Percentiles rank a stretch among this genome's conserved stretches.
Conservation (phyloP, 2,797 vertebrate genomes). For the Rhinatrema bivittatum region DNA sequence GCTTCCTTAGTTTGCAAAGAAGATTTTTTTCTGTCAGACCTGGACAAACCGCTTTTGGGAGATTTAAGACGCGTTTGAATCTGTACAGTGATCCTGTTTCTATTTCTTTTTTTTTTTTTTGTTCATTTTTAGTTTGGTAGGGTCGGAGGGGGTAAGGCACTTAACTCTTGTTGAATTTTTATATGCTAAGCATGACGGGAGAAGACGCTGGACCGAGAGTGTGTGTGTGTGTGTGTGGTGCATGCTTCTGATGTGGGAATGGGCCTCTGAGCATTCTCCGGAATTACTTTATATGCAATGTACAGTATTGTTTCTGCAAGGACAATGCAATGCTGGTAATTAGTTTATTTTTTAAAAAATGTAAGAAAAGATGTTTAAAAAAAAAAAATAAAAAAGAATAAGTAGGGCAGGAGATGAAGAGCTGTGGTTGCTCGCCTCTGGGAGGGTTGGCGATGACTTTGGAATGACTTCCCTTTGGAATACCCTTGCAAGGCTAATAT, state of each 20-base stretch:
- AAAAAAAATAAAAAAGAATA: constrained; percentile 12
- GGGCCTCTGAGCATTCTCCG: constrained; percentile 17
- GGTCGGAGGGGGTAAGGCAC: background rate
- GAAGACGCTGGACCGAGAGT: constrained; percentile 5
- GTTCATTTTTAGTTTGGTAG: too few species aligned
- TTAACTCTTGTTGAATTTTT: too few species aligned
- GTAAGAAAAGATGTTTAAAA: constrained; percentile 10
- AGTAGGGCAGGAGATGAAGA: constrained; percentile 18
- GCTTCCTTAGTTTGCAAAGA: too few species aligned
- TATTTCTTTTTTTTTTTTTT: background rate
- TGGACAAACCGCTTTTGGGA: too few species aligned
- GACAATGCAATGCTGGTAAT: constrained; percentile 43
- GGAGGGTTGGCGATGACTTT: background rate
- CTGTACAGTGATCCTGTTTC: too few species aligned
- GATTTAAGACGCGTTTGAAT: too few species aligned
- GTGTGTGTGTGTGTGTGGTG: too few species aligned
- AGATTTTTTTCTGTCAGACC: too few species aligned
- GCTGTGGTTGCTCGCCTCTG: constrained; percentile 29
- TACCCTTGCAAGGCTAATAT: too few species aligned
- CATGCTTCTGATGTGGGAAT: too few species aligned
- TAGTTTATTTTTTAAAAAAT: background rate
- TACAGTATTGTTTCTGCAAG: constrained; percentile 49
- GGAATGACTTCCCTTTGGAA: too few species aligned
- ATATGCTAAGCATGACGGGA: constrained; percentile 17
- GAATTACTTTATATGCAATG: constrained; percentile 39